Conservation (phyloP, 2,888 invertebrate genomes). For the Ferdinandea cuprea region DNA sequence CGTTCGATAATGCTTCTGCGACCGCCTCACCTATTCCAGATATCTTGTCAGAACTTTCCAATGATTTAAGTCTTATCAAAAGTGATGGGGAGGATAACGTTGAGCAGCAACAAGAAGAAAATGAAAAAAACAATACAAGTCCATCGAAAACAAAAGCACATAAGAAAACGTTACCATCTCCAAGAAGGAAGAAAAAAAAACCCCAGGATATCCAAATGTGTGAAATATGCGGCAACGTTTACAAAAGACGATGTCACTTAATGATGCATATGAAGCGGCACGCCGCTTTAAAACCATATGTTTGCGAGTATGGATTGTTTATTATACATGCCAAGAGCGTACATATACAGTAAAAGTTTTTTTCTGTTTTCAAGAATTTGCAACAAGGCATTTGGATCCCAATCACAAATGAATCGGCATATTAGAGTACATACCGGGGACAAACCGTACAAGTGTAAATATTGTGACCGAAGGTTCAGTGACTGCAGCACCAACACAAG, state of each 20-base stretch:
- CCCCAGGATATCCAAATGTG: constrained; percentile 77
- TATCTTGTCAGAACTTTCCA: constrained; percentile 48
- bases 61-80: constrained; percentile 38
- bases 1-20: constrained; percentile 15
- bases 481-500: constrained; percentile 83
- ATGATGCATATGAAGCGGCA: constrained; percentile 83
- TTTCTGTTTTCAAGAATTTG: constrained; percentile 78
- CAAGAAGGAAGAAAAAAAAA: constrained; percentile 21
- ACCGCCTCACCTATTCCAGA: constrained; percentile 32
- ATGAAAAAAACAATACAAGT: constrained; percentile 31
- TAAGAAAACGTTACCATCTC: not conserved
- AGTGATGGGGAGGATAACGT: constrained; percentile 22
- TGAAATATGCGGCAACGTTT: constrained; percentile 82
- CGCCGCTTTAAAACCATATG: constrained; percentile 81
- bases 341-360: too few relatives aligned
- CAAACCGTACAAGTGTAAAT: constrained; percentile 82
- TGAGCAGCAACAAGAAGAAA: constrained; percentile 30
- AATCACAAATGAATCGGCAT: constrained; percentile 81
- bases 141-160: not conserved
- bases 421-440: constrained; percentile 82
- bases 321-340: too few relatives aligned
- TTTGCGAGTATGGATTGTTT: constrained; percentile 79
- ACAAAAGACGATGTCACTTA: constrained; percentile 80
- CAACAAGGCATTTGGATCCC: constrained; percentile 81
- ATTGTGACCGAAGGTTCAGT: constrained; percentile 82